phyloP scores from a whole-genome alignment of 2,113 vertebrate species.

The Oxyura jamaicensis region DNA sequence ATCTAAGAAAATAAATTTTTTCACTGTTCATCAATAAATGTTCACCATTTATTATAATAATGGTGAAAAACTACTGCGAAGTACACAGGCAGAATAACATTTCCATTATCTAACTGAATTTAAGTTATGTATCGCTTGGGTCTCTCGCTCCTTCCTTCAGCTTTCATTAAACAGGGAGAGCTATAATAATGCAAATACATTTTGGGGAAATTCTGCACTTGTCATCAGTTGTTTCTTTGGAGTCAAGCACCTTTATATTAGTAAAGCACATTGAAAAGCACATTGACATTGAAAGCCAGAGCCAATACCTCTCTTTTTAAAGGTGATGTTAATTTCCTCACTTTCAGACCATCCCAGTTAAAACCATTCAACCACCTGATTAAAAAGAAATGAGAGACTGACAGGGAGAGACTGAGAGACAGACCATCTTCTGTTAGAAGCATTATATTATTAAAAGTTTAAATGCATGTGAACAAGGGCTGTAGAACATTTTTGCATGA shows the following conservation, averaged over 20 bases:
- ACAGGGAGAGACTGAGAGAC: not conserved
- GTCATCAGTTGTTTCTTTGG: not conserved
- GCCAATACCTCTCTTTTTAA: conserved; percentile 87
- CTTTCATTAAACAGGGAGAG: not conserved
- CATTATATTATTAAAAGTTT: not conserved
- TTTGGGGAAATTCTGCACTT: not conserved
- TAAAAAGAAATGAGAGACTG: conserved; percentile 21
- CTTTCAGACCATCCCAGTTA: conserved; percentile 91
- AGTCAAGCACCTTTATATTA: not conserved
- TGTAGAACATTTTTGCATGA: not conserved
- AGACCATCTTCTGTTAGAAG: not conserved
- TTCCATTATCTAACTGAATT: not conserved
- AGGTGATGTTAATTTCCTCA: conserved; percentile 83
- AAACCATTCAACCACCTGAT: conserved; percentile 92
- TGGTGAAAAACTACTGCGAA: not conserved
- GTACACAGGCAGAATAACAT: not conserved
- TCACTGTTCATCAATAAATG: not conserved
- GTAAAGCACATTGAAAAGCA: not conserved
- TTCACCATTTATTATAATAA: not conserved
- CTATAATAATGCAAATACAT: not conserved
- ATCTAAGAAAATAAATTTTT: not conserved
- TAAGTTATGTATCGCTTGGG: not conserved
- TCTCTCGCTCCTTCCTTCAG: not conserved
- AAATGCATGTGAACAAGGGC: not conserved
- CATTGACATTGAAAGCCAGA: not conserved